Conservation (phyloP, 2,888 invertebrate species). For the Andrena camellia region DNA sequence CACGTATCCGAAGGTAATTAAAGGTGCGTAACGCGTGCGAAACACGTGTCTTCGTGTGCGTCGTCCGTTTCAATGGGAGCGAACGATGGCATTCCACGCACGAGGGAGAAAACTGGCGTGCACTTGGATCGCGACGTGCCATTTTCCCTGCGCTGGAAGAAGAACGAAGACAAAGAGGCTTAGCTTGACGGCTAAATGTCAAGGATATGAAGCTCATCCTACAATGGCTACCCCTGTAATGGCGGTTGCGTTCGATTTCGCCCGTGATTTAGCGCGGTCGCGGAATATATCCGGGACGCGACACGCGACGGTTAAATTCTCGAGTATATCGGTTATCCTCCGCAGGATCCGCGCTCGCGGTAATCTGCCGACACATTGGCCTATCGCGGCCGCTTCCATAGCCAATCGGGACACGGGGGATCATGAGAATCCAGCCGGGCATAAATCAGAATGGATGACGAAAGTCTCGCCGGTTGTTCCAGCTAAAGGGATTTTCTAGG, state of each 20-base stretch:
- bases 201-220: slow-evolving; percentile 16
- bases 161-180: not conserved
- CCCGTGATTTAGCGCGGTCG: slow-evolving; percentile 38
- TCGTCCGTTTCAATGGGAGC: slow-evolving; percentile 39
- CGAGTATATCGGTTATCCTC: slow-evolving; percentile 29
- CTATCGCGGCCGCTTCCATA: slow-evolving; percentile 48
- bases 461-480: slow-evolving; percentile 67
- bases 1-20: slow-evolving; percentile 75
- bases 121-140: not conserved
- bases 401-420: slow-evolving; percentile 57
- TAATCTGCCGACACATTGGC: slow-evolving; percentile 60
- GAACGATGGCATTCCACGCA: slow-evolving; percentile 9
- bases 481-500: slow-evolving; percentile 74
- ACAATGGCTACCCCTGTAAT: not conserved
- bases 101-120: slow-evolving; percentile 7
- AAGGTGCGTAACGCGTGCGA: slow-evolving; percentile 76
- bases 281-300: slow-evolving; percentile 43
- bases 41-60: slow-evolving; percentile 27
- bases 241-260: slow-evolving; percentile 12
- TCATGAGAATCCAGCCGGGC: slow-evolving; percentile 55
- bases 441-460: slow-evolving; percentile 75
- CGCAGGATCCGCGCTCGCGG: slow-evolving; percentile 9
- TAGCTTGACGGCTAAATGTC: slow-evolving; percentile 10
- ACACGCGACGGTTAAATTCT: slow-evolving; percentile 51
- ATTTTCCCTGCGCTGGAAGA: not conserved